phyloP scores from a whole-genome alignment of 2,888 invertebrate species.

The Eupithecia abbreviata region DNA sequence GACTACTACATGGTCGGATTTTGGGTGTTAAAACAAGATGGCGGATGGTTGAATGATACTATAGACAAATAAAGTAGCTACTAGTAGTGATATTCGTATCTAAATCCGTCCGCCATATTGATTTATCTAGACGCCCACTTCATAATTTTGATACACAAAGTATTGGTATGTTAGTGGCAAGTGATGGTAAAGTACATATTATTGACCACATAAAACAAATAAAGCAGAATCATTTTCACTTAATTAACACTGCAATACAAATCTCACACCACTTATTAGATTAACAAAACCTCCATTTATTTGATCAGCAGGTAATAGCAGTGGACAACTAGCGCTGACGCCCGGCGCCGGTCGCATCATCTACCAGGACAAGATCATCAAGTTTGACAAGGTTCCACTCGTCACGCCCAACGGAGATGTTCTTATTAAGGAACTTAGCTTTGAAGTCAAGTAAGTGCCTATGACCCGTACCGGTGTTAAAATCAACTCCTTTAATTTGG shows the following conservation, averaged over 20 bases:
- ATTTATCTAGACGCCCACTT: no score
- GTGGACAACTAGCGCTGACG: slow-evolving; percentile 67
- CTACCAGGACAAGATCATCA: slow-evolving; percentile 94
- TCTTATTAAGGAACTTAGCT: slow-evolving; percentile 92
- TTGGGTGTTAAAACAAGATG: background rate
- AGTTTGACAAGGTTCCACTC: slow-evolving; percentile 96
- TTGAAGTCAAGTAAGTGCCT: slow-evolving; percentile 90
- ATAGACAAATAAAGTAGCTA: no score
- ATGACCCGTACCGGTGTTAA: background rate
- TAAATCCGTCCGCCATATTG: no score
- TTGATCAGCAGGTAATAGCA: background rate
- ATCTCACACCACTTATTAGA: slow-evolving; percentile 85
- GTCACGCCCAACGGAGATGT: slow-evolving; percentile 99
- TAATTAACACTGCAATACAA: background rate
- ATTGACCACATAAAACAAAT: slow-evolving; percentile 58
- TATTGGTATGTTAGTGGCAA: no score
- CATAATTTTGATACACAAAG: no score
- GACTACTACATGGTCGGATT: background rate
- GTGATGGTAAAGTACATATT: no score
- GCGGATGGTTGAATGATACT: background rate
- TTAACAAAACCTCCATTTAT: background rate
- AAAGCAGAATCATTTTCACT: slow-evolving; percentile 74
- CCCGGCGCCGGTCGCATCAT: slow-evolving; percentile 92
- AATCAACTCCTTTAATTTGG: no score
- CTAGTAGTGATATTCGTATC: no score